These are phyloP conservation scores for Beris chalybata DNA, from an alignment of 2,888 invertebrate genomes.

Conservation along the genomic window DNA sequence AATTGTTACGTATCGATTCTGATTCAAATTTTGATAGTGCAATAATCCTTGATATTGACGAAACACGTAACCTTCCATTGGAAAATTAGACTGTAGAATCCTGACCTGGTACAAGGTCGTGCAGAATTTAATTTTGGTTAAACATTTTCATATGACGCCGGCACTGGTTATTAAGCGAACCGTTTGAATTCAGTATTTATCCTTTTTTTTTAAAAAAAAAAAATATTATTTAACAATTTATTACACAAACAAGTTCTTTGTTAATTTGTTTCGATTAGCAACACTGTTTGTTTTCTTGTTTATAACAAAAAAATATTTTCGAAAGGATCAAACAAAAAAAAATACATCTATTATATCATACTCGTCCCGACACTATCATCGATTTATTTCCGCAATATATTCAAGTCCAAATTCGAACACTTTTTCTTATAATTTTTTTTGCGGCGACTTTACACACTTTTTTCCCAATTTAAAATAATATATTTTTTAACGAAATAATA, in stretches of 20 bases:
- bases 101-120: too few relatives aligned
- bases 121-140: too few relatives aligned
- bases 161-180: background rate
- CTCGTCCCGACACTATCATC: conserved; percentile 17
- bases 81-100: too few relatives aligned
- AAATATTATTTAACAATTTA: conserved; percentile 1
- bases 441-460: background rate
- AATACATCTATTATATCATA: conserved; percentile 24
- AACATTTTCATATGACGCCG: too few relatives aligned
- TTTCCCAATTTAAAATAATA: background rate
- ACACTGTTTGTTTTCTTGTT: background rate
- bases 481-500: background rate
- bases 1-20: too few relatives aligned
- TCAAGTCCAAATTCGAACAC: background rate
- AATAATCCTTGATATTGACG: too few relatives aligned
- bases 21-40: too few relatives aligned
- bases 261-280: background rate
- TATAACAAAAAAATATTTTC: background rate
- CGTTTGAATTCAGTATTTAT: conserved; percentile 9
- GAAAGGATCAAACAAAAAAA: conserved; percentile 1
- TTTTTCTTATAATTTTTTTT: background rate
- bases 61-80: too few relatives aligned
- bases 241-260: conserved; percentile 4
- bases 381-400: conserved; percentile 6
- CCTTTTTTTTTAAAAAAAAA: background rate